phyloP scores from a whole-genome alignment of 2,888 invertebrate species.

The Athalia circularis region DNA sequence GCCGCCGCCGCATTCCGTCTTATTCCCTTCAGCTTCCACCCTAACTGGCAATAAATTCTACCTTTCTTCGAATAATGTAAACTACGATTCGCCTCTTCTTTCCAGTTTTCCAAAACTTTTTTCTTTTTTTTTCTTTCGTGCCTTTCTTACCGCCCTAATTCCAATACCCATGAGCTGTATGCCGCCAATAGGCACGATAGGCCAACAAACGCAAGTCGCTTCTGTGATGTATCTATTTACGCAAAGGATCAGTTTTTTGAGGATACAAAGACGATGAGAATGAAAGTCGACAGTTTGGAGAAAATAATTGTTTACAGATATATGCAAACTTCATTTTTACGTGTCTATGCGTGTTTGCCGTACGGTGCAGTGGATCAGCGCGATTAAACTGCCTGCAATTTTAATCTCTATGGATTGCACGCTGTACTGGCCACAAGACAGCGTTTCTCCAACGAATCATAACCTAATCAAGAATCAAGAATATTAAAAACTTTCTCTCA shows the following conservation, averaged over 20 bases:
- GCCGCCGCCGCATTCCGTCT: slow-evolving; percentile 10
- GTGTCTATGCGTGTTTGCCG: too few species aligned
- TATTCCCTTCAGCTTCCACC: slow-evolving; percentile 17
- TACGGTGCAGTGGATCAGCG: too few species aligned
- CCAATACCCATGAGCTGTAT: not conserved
- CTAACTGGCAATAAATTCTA: slow-evolving; percentile 2
- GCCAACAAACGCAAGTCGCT: too few species aligned
- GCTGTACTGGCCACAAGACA: not conserved
- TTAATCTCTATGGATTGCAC: too few species aligned
- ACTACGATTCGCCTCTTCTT: not conserved
- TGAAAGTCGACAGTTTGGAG: too few species aligned
- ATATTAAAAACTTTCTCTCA: slow-evolving; percentile 68
- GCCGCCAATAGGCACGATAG: not conserved
- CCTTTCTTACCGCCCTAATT: too few species aligned
- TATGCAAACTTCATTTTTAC: too few species aligned
- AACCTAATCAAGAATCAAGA: slow-evolving; percentile 69
- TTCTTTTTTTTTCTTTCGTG: too few species aligned
- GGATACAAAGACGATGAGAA: too few species aligned
- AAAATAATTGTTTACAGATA: too few species aligned
- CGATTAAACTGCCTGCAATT: not conserved
- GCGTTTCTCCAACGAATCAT: slow-evolving; percentile 46
- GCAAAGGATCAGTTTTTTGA: too few species aligned
- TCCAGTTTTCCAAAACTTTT: not conserved
- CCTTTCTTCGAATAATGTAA: not conserved
- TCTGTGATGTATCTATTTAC: too few species aligned